Evolutionary conservation across 2,797 vertebrate genomes (phyloP).

Genomic region (Glyptemys insculpta): DNA sequence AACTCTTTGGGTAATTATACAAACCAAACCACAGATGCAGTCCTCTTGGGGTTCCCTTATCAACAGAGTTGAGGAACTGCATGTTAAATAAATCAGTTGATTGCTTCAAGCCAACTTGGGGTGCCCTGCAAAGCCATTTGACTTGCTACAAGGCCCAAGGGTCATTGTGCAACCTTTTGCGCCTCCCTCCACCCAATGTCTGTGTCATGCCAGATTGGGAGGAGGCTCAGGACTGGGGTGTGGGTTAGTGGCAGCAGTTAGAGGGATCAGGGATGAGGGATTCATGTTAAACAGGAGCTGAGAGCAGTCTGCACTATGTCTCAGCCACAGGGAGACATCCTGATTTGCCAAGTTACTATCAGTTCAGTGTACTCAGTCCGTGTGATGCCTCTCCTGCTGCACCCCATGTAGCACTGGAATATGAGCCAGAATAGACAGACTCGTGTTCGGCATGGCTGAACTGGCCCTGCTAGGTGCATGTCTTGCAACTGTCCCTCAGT

Average conservation of each 20-base stretch:
- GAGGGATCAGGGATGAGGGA: background rate
- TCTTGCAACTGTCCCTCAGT: background rate
- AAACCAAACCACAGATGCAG: background rate
- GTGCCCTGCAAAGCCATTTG: background rate
- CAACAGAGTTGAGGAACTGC: fast-evolving
- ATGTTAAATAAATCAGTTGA: background rate
- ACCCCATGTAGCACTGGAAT: too few species aligned
- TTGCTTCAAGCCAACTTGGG: too few species aligned
- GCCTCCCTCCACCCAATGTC: background rate
- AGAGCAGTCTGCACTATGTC: background rate
- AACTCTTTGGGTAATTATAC: background rate
- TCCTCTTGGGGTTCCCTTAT: background rate
- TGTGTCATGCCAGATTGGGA: background rate
- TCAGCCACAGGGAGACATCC: background rate
- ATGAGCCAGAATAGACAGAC: background rate
- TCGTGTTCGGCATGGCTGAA: background rate
- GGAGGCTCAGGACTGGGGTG: background rate
- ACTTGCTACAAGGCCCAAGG: background rate
- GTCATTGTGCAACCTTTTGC: background rate
- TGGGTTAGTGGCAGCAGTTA: background rate
- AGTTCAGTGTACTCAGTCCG: too few species aligned
- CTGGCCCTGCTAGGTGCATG: background rate
- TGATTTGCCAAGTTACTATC: too few species aligned
- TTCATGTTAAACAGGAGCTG: background rate
- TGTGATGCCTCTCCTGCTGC: too few species aligned